Percentiles rank a stretch among this genome's conserved stretches.
These are phyloP conservation scores for Margaritifera margaritifera DNA, from an alignment of 2,888 invertebrate genomes.

Conservation along the genomic window DNA sequence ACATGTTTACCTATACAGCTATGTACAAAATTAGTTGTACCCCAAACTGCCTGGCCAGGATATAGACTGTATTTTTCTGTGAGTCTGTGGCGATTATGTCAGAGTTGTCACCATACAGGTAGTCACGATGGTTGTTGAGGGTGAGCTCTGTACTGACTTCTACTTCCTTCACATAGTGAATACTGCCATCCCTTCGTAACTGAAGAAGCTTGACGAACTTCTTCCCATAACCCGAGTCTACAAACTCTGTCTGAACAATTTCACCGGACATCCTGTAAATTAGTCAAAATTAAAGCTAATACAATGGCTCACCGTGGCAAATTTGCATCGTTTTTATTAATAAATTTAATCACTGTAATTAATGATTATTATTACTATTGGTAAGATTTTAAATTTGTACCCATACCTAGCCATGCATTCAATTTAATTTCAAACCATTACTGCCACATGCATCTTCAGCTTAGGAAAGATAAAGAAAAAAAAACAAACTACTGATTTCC, in stretches of 20 bases:
- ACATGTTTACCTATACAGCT: too few species aligned
- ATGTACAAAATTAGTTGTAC: conserved; percentile 68
- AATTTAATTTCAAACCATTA: too few species aligned
- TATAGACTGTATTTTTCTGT: conserved; percentile 87
- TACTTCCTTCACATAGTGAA: conserved; percentile 83
- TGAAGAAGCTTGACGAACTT: conserved; percentile 83
- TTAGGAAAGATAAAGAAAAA: too few species aligned
- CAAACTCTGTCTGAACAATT: conserved; percentile 68
- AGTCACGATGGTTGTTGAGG: conserved; percentile 82
- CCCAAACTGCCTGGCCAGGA: conserved; percentile 85
- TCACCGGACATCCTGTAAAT: conserved; percentile 18
- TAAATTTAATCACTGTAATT: too few species aligned
- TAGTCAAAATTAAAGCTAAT: too few species aligned
- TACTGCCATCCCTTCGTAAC: conserved; percentile 80
- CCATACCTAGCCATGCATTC: too few species aligned
- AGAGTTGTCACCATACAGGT: conserved; percentile 83
- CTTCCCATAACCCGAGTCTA: conserved; percentile 83
- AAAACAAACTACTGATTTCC: too few species aligned
- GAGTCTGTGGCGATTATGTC: conserved; percentile 88
- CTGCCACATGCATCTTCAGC: too few species aligned
- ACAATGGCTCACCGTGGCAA: too few species aligned
- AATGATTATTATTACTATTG: too few species aligned
- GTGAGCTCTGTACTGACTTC: conserved; percentile 84
- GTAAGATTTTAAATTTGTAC: too few species aligned
- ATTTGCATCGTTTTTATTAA: too few species aligned